phyloP scores from a whole-genome alignment of 2,888 invertebrate species.

The Agrotis clavis region DNA sequence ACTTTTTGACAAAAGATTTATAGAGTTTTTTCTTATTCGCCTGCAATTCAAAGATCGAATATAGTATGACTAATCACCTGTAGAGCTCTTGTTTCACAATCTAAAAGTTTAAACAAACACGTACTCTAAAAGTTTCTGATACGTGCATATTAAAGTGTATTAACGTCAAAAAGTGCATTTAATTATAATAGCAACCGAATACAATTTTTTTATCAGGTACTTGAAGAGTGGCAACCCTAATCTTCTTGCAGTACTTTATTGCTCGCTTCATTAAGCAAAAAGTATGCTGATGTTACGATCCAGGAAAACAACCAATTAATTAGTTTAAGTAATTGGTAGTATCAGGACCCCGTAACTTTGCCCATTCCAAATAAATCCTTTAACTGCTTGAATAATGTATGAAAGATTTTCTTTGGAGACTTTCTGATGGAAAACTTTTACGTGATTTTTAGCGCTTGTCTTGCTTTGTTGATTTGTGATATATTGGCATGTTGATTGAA shows the following conservation, averaged over 20 bases:
- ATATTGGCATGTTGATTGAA: conserved; percentile 21
- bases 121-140: too few species aligned
- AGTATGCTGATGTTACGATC: conserved; percentile 86
- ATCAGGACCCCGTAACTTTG: conserved; percentile 79
- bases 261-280: conserved; percentile 87
- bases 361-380: conserved; percentile 82
- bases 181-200: background rate
- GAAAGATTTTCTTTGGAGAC: conserved; percentile 63
- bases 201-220: background rate
- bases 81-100: too few species aligned
- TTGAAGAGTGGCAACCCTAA: conserved; percentile 70
- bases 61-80: too few species aligned
- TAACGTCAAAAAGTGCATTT: background rate
- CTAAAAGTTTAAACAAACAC: too few species aligned
- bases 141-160: too few species aligned
- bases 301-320: conserved; percentile 87
- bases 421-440: conserved; percentile 41
- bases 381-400: conserved; percentile 81
- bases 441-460: conserved; percentile 39
- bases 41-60: too few species aligned
- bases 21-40: too few species aligned
- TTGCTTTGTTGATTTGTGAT: conserved; percentile 26
- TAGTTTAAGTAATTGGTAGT: conserved; percentile 88
- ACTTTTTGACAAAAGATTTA: too few species aligned
- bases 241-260: conserved; percentile 77